phyloP scores from a whole-genome alignment of 2,113 vertebrate species.

The Talpa occidentalis region DNA sequence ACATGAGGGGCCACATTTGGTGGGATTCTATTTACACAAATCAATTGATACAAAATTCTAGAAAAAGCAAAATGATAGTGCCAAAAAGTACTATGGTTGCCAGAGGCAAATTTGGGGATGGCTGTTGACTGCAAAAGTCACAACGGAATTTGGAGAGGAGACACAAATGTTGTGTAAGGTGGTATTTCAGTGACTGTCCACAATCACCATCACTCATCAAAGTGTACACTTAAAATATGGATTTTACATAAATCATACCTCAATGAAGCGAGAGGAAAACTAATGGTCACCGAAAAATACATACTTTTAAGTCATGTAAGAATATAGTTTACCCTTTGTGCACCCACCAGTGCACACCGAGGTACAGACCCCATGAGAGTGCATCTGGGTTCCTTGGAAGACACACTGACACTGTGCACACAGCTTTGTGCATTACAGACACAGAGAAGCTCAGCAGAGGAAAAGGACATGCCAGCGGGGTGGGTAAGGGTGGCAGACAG shows the following conservation, averaged over 20 bases:
- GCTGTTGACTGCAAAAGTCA: not conserved
- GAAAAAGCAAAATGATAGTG: not conserved
- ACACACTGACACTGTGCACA: fast-evolving
- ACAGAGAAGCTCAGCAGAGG: not conserved
- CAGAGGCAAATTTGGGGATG: not conserved
- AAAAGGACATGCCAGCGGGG: not conserved
- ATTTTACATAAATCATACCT: not conserved
- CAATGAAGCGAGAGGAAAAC: not conserved
- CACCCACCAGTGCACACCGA: not conserved
- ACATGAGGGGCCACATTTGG: not conserved
- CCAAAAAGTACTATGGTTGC: not conserved
- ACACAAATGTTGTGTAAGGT: not conserved
- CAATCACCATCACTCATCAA: too few species aligned
- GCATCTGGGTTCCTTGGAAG: not conserved
- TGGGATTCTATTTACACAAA: not conserved
- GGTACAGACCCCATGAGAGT: not conserved
- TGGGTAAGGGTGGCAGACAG: too few species aligned
- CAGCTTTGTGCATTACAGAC: not conserved
- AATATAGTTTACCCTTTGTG: not conserved
- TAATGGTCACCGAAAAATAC: not conserved
- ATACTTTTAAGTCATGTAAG: not conserved
- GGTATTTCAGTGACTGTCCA: not conserved
- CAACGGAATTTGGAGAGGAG: not conserved
- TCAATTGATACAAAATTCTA: not conserved
- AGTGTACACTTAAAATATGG: not conserved